Evolutionary conservation across 2,113 vertebrate genomes (phyloP), one percentile per base, ranked within the genome.

Genomic region (Mionectes macconnelli): DNA sequence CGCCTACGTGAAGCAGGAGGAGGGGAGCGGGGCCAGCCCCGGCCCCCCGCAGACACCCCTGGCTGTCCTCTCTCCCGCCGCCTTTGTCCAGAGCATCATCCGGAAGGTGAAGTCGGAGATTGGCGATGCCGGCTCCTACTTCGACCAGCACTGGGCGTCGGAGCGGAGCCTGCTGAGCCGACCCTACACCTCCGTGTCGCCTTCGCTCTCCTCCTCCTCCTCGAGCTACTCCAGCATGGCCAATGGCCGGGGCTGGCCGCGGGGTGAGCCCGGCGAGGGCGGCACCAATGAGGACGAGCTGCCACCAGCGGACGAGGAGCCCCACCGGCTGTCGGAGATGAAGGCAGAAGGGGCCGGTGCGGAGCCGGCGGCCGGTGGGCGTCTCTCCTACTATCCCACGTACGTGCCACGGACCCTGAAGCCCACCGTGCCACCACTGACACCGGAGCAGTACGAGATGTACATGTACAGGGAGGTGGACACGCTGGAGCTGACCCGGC

Each of bases 401-500:
- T 99, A 99, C 0, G 99, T 99, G 91, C 99, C 99, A 0, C 98
- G 99, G 15, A 98, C 99, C 20, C 98, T 99, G 52, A 99, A 99
- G 95, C 99, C 99, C 84, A 99, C 99, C 0, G 99, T 99, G 80
- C 99, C 99, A 0, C 99, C 99, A 0, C 98, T 99, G 96, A 99
- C 99, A 0, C 99, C 99, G 0, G 99, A 99, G 97, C 99, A 99
- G 98, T 99, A 99, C 0, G 99, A 99, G 97, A 98, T 99, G 97
- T 99, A 99, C 98, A 99, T 99, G 99, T 99, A 99, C 97, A 97
- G 99, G 13, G 99, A 99, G 96, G 99, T 99, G 97, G 99, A 99
- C 97, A 99, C 99, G 4, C 91, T 99, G 28, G 99, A 99, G 94
- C 98, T 99, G 93, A 99, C 99, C 3, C 97, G 99, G 80, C 99